phyloP scores from a whole-genome alignment of 2,888 invertebrate species.

The Corythucha ciliata region DNA sequence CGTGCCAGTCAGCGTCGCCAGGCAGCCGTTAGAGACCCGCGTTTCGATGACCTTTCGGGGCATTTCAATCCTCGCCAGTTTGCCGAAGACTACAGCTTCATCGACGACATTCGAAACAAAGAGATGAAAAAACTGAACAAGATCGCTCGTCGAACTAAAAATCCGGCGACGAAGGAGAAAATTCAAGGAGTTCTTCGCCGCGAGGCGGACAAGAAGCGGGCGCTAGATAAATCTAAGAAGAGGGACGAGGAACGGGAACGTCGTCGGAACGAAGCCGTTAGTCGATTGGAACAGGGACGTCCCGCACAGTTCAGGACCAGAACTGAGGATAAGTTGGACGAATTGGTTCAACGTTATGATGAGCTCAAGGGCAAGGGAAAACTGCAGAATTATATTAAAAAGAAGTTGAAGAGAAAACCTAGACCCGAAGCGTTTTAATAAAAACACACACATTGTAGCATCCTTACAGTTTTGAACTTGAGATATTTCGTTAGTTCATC shows the following conservation, averaged over 20 bases:
- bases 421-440: no score
- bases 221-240: slow-evolving; percentile 25
- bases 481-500: no score
- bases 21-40: slow-evolving; percentile 80
- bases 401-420: slow-evolving; percentile 63
- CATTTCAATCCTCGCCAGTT: slow-evolving; percentile 63
- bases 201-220: slow-evolving; percentile 30
- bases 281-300: slow-evolving; percentile 21
- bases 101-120: slow-evolving; percentile 58
- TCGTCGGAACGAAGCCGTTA: slow-evolving; percentile 22
- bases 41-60: slow-evolving; percentile 80
- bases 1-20: slow-evolving; percentile 42
- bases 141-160: slow-evolving; percentile 51
- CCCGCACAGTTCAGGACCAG: slow-evolving; percentile 20
- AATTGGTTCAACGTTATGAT: slow-evolving; percentile 69
- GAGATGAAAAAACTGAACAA: slow-evolving; percentile 57
- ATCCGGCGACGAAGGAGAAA: slow-evolving; percentile 54
- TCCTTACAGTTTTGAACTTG: no score
- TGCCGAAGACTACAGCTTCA: slow-evolving; percentile 65
- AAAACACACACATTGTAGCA: no score
- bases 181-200: slow-evolving; percentile 64
- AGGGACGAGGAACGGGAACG: slow-evolving; percentile 19
- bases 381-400: slow-evolving; percentile 69
- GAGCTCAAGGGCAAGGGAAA: slow-evolving; percentile 67
- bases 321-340: slow-evolving; percentile 58